A percentile compares a stretch with the other conserved stretches of the same genome.
Evolutionary conservation across 2,888 invertebrate genomes (phyloP).

Genomic region (Antheraea assamensis): DNA sequence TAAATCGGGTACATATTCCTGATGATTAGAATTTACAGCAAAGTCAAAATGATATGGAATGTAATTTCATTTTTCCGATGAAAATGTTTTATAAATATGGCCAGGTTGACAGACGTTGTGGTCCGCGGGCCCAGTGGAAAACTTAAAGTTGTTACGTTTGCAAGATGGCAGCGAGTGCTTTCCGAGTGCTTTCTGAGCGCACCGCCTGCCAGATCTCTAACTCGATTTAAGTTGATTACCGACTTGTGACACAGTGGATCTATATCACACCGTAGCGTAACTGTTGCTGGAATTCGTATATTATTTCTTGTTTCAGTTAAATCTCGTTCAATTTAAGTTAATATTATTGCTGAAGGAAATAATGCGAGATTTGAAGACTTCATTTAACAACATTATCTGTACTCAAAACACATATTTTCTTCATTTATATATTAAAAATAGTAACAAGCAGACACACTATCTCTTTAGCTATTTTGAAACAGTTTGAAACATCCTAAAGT

Average conservation of each 20-base stretch:
- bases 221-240: constrained; percentile 38
- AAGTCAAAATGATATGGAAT: neutral
- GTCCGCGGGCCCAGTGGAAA: neutral
- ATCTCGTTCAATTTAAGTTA: neutral
- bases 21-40: too few species aligned
- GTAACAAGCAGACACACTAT: too few species aligned
- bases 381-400: neutral
- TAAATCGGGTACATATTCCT: too few species aligned
- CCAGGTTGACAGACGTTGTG: neutral
- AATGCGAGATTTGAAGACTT: neutral
- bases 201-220: constrained; percentile 25
- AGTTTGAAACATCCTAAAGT: too few species aligned
- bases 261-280: constrained; percentile 18
- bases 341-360: neutral
- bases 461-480: too few species aligned
- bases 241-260: constrained; percentile 15
- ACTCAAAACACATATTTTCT: too few species aligned
- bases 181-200: constrained; percentile 13
- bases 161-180: constrained; percentile 7
- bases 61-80: neutral
- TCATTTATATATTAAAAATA: too few species aligned
- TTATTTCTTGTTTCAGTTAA: neutral
- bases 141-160: constrained; percentile 3
- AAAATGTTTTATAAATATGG: neutral
- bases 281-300: neutral